A percentile compares a stretch with the other conserved stretches of the same genome.
These are phyloP conservation scores for Sinocyclocheilus maitianheensis DNA, from an alignment of 2,113 vertebrate species.

Conservation along the genomic window DNA sequence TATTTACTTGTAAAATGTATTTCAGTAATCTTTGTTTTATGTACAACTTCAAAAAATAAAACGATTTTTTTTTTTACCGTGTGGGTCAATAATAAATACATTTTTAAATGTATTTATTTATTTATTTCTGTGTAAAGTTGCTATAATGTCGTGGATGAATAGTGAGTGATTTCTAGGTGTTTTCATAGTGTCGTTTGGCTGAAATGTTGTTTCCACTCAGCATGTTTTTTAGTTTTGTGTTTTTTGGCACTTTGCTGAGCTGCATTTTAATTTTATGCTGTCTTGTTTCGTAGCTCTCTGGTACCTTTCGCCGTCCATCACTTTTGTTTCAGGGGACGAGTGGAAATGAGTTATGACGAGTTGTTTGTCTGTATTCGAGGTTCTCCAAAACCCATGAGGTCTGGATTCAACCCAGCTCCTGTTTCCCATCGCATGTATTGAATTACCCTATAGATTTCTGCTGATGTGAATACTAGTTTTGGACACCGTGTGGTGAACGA, in stretches of 20 bases:
- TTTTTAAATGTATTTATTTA: too few species aligned
- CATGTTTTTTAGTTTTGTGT: neutral
- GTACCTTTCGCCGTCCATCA: neutral
- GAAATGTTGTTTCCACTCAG: neutral
- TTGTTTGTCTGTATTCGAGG: neutral
- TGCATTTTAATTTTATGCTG: neutral
- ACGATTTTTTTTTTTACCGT: too few species aligned
- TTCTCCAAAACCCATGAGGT: slow-evolving; percentile 4
- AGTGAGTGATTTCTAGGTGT: neutral
- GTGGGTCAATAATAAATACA: too few species aligned
- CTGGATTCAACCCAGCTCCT: neutral
- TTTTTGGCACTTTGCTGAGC: neutral
- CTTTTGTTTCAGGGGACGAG: neutral
- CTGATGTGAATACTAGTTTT: neutral
- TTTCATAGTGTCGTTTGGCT: neutral
- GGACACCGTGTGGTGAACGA: neutral
- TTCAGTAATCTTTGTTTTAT: too few species aligned
- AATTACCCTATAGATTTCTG: slow-evolving; percentile 8
- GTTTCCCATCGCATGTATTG: neutral
- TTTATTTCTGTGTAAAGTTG: neutral
- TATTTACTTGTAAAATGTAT: too few species aligned
- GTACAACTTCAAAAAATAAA: too few species aligned
- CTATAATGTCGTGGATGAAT: neutral
- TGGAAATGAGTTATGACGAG: neutral
- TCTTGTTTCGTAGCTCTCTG: neutral